Percentiles rank a stretch among this genome's conserved stretches.
These are phyloP conservation scores for Leucoraja ocellata DNA, from an alignment of 2,797 vertebrate genomes.

Conservation along the genomic window DNA sequence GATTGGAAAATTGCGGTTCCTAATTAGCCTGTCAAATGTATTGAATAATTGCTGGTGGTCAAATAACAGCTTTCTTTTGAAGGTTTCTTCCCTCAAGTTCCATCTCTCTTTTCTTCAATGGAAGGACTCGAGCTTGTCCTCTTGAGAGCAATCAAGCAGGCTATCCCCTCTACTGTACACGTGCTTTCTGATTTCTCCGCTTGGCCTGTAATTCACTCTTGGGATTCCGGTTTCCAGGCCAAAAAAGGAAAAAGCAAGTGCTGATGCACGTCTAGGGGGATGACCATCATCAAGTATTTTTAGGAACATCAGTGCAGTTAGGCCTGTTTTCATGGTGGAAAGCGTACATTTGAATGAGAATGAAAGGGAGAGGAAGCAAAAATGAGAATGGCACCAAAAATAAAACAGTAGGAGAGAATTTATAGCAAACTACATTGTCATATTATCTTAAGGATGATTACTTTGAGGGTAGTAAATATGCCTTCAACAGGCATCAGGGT, in stretches of 20 bases:
- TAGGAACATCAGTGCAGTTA: background rate
- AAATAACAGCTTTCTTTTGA: background rate
- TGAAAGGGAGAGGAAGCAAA: background rate
- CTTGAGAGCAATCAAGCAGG: background rate
- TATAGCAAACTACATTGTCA: background rate
- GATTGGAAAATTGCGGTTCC: background rate
- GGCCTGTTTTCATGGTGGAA: too few relatives aligned
- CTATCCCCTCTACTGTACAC: background rate
- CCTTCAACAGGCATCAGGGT: background rate
- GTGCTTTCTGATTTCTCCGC: background rate
- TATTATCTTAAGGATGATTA: background rate
- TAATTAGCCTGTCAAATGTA: background rate
- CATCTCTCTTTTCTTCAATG: background rate
- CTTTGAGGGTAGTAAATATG: background rate
- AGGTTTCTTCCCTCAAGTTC: background rate
- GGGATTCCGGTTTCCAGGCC: background rate
- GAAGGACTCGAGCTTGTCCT: background rate
- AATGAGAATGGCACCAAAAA: background rate
- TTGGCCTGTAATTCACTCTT: background rate
- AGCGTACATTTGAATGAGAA: background rate
- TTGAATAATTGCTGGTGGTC: background rate
- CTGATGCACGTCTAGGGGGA: background rate
- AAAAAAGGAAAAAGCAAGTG: background rate
- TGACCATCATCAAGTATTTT: background rate
- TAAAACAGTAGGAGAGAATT: background rate